These are phyloP conservation scores for Bergia puertoricense DNA, from an alignment of 92 coral and sea anemone species.

Conservation along the genomic window DNA sequence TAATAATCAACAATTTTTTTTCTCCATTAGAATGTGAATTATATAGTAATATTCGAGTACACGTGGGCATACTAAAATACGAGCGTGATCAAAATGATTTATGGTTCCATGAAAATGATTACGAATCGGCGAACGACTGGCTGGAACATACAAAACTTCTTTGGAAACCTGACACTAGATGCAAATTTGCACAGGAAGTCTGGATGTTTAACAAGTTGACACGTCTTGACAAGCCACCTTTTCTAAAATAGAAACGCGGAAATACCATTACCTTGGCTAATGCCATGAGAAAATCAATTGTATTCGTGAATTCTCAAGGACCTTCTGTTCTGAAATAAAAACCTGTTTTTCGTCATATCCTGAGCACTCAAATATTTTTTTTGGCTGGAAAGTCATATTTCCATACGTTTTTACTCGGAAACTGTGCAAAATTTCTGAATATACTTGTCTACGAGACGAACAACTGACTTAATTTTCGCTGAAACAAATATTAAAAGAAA, in stretches of 20 bases:
- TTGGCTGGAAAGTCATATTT: background rate
- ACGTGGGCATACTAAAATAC: too few species aligned
- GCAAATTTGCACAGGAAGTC: slow-evolving; percentile 1
- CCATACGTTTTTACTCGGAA: background rate
- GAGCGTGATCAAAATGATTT: too few species aligned
- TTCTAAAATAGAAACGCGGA: background rate
- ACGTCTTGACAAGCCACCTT: background rate
- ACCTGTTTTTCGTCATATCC: background rate
- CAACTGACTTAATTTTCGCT: background rate
- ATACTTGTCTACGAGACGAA: background rate
- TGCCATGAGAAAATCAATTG: too few species aligned
- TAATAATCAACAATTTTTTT: background rate
- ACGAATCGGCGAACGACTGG: background rate
- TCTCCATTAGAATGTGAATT: too few species aligned
- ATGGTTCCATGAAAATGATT: background rate
- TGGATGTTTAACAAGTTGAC: background rate
- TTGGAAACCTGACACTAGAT: slow-evolving; percentile 1
- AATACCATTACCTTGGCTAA: slow-evolving; percentile 2
- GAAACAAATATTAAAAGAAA: too few species aligned
- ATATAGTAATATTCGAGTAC: too few species aligned
- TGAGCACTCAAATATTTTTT: background rate
- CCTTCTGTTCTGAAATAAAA: slow-evolving; percentile 3
- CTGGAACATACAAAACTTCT: background rate
- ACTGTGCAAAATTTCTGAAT: background rate
- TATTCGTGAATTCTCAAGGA: background rate